Evolutionary conservation across 2,113 vertebrate genomes (phyloP).

Genomic region (Motacilla tschutschensis): DNA sequence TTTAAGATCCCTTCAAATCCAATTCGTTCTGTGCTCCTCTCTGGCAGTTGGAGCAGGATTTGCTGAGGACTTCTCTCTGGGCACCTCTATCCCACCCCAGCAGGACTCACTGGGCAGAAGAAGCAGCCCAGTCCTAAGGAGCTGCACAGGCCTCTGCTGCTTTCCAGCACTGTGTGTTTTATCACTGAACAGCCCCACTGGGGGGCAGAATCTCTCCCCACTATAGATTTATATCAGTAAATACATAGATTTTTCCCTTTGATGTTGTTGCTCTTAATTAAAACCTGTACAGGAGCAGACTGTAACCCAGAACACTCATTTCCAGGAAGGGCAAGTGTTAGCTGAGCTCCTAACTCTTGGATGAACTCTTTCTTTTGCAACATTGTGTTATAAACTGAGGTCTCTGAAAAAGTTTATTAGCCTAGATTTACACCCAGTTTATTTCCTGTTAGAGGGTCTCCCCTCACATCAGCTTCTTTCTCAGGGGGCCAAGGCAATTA

Average conservation of each 20-base stretch:
- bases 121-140: neutral
- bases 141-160: neutral
- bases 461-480: neutral
- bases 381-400: neutral
- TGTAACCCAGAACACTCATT: neutral
- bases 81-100: neutral
- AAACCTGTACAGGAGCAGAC: neutral
- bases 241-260: neutral
- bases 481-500: constrained; percentile 42
- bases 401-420: constrained; percentile 16
- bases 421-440: neutral
- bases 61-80: neutral
- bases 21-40: neutral
- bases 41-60: neutral
- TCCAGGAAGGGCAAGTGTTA: neutral
- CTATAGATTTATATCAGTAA: neutral
- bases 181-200: neutral
- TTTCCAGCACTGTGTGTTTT: neutral
- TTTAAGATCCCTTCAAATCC: neutral
- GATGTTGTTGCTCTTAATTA: neutral
- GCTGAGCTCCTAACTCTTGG: constrained; percentile 22
- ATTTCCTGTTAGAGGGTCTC: neutral
- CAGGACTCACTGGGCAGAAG: neutral
- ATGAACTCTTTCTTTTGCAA: constrained; percentile 20
- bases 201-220: neutral